Base-by-base conservation (phyloP, 2,888 invertebrate species). In the Crossocerus cetratus region DNA sequence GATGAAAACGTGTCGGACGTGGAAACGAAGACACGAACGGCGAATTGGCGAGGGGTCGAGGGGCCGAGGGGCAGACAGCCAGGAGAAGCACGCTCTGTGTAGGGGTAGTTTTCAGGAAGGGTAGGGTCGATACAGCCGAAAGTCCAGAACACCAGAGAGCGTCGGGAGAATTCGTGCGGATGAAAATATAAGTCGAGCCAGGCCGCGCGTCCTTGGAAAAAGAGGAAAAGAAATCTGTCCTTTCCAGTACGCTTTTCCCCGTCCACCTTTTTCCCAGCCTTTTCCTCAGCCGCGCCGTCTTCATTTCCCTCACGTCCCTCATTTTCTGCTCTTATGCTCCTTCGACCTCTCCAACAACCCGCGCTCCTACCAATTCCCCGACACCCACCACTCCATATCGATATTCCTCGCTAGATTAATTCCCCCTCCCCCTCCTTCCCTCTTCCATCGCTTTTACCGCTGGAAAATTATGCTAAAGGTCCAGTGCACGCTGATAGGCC, bases 91-190 rank as follows among this genome's bases (percentile, higher is more conserved):
- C n/a, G n/a, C n/a, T n/a, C n/a, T 65, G 62, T 16, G 62, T 74
- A 59, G 67, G 74, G 74, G 61, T 59, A 67, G 73, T 81, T 78
- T 63, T 73, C n/a, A n/a, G n/a, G 32, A 0, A 81, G 77, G 63
- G 77, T 70, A 71, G 80, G 85, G 86, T 85, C 86, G 86, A 87
- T 86, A 85, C 83, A 85, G 85, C 84, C 83, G 74, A 84, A 86
- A 84, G 82, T 83, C 80, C 83, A 83, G 81, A n/a, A n/a, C n/a
- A n/a, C n/a, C n/a, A n/a, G n/a, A 43, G 82, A 77, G 66, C 67
- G 71, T 70, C 74, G 79, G 71, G 84, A 77, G 76, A 78, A 75
- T 76, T 83, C 76, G 63, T 69, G 69, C 55, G 54, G 65, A 77
- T 68, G 74, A 65, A 74, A 66, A 71, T 72, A 76, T 68, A 72